Base-by-base conservation (phyloP, 2,888 invertebrate species). In the Pimpla rufipes region DNA sequence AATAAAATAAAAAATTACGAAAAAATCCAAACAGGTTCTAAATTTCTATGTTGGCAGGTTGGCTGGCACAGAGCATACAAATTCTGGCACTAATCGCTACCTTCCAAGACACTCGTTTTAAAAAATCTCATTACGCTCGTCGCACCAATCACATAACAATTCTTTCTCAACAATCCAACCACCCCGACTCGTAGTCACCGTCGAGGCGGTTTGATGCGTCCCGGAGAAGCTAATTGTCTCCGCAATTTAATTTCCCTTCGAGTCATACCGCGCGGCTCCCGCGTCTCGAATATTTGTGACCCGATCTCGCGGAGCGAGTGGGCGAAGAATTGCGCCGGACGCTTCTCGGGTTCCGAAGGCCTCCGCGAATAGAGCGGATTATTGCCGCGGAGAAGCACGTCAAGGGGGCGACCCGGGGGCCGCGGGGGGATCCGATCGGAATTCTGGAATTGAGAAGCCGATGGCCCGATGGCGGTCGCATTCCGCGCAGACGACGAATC, bases 391-490 rank as follows among this genome's bases (percentile, higher is more conserved):
- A 57, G 62, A 37, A 62, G 70, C 45, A 13, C 37, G 50, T 66
- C 57, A 47, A 66, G 13, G 23, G 21, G 11, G 52, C 42, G 42
- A 42, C 23, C 0, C 23, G 11, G 16, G 64, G 73, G 77, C 16
- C 35, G 57, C 64, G 55, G 18, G 35, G 52, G 76, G 81, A 66
- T 81, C 85, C 81, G 83, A 84, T 84, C 50, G 85, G 85, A 86
- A 87, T 87, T 83, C 84, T 59, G 85, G 83, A 84, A 84, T 84
- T 86, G 85, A 86, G 87, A 84, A 86, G 81, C 87, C 80, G 79
- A 84, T 81, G 78, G 82, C 81, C 84, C 84, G 80, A 84, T 84
- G 68, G 85, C 79, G 85, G 81, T 85, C 83, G 85, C 85, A 87
- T 87, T 85, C 85, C 85, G 77, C 77, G 77, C 80, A 82, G 77